A percentile compares a stretch with the other conserved stretches of the same genome.
Conservation (phyloP, 2,797 vertebrate genomes). For the Poecilia velifera region DNA sequence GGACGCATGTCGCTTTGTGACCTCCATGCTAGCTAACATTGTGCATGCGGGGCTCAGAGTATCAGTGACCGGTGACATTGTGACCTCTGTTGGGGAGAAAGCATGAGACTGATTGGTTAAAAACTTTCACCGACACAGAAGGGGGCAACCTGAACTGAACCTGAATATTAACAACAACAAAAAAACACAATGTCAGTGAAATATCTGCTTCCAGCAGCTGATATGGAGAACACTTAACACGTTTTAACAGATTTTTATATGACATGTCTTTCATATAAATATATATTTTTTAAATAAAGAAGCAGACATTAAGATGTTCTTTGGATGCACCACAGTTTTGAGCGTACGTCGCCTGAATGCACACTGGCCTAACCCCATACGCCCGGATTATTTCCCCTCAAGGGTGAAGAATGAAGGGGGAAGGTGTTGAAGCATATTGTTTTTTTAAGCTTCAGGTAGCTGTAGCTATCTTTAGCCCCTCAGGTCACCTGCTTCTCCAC, state of each 20-base stretch:
- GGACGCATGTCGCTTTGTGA: slow-evolving; percentile 31
- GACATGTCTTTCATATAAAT: background rate
- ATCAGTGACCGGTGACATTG: slow-evolving; percentile 43
- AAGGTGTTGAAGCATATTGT: slow-evolving; percentile 50
- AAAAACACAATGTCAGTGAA: slow-evolving; percentile 33
- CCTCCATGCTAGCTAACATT: slow-evolving; percentile 8
- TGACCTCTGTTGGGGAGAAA: slow-evolving; percentile 23
- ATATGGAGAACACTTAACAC: slow-evolving; percentile 1
- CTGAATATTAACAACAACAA: background rate
- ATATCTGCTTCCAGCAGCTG: slow-evolving; percentile 32
- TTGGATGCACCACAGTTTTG: slow-evolving; percentile 11
- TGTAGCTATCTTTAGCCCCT: slow-evolving; percentile 33
- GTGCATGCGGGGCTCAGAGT: slow-evolving; percentile 6
- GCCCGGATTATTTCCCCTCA: slow-evolving; percentile 48
- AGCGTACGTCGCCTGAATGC: slow-evolving; percentile 18
- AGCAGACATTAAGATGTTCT: background rate
- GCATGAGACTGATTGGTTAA: background rate
- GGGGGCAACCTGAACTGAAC: background rate
- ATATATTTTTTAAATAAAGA: background rate
- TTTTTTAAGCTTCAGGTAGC: slow-evolving; percentile 62
- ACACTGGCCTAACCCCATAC: slow-evolving; percentile 58
- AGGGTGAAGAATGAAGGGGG: slow-evolving; percentile 59
- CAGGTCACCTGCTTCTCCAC: slow-evolving; percentile 36
- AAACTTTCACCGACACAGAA: slow-evolving; percentile 36
- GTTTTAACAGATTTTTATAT: background rate